These are phyloP conservation scores for Dasysyrphus albostriatus DNA, from an alignment of 2,888 invertebrate genomes.

Conservation along the genomic window DNA sequence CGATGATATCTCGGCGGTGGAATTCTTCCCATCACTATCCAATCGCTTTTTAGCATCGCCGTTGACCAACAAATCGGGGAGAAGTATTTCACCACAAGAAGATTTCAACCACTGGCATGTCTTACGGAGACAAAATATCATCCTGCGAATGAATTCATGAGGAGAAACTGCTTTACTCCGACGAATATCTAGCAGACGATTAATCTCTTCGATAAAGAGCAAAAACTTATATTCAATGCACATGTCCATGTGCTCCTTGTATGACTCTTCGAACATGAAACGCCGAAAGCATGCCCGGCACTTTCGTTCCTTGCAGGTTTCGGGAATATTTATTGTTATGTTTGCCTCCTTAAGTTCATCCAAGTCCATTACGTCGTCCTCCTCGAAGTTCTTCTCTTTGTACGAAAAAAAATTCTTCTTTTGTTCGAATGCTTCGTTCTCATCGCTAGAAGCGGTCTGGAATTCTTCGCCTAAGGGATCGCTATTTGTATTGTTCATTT, in stretches of 20 bases:
- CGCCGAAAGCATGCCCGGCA: constrained; percentile 82
- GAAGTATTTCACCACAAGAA: constrained; percentile 80
- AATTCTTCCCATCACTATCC: constrained; percentile 71
- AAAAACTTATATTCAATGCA: constrained; percentile 83
- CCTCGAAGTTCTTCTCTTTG: constrained; percentile 82
- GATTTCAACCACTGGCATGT: constrained; percentile 82
- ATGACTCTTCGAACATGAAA: constrained; percentile 83
- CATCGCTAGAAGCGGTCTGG: constrained; percentile 81
- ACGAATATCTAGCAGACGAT: constrained; percentile 80
- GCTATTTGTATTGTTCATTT: constrained; percentile 52
- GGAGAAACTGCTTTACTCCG: constrained; percentile 82
- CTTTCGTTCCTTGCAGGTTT: constrained; percentile 82
- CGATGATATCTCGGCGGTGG: constrained; percentile 74
- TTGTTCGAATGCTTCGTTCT: constrained; percentile 78
- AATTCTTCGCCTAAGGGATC: constrained; percentile 79
- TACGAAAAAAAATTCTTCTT: constrained; percentile 81
- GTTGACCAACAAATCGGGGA: constrained; percentile 78
- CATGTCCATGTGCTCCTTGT: constrained; percentile 81
- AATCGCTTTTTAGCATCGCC: constrained; percentile 67
- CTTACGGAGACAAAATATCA: constrained; percentile 82
- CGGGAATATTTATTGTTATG: constrained; percentile 82
- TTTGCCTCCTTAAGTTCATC: constrained; percentile 80
- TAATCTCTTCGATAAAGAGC: constrained; percentile 80
- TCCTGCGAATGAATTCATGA: constrained; percentile 83
- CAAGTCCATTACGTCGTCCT: constrained; percentile 82